A percentile compares a stretch with the other conserved stretches of the same genome.
Conservation (phyloP, 2,888 invertebrate genomes). For the Dastarcus helophoroides region DNA sequence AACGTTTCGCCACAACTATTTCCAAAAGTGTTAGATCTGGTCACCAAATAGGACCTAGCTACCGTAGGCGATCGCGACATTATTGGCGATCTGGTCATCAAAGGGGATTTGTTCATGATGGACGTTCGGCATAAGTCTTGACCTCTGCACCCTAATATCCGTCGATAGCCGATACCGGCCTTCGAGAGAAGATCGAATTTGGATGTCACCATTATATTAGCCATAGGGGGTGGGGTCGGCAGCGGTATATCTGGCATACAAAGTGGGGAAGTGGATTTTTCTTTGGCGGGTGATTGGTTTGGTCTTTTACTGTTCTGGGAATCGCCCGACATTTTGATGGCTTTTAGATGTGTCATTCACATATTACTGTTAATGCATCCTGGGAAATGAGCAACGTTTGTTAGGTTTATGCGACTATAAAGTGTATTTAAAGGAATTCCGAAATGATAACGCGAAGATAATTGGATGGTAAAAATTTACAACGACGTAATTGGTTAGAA, state of each 20-base stretch:
- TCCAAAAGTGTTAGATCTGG: too few species aligned
- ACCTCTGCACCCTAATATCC: constrained; percentile 28
- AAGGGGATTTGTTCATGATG: constrained; percentile 9
- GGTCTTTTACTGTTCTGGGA: constrained; percentile 1
- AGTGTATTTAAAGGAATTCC: not conserved
- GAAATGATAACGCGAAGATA: too few species aligned
- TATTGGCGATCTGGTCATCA: constrained; percentile 21
- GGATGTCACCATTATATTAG: constrained; percentile 33
- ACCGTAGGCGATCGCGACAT: constrained; percentile 15
- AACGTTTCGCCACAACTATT: too few species aligned
- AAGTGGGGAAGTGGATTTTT: constrained; percentile 21
- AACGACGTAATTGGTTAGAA: too few species aligned
- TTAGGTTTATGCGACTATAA: not conserved
- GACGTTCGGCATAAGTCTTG: constrained; percentile 22
- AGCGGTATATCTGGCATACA: constrained; percentile 31
- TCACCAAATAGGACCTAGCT: constrained; percentile 16
- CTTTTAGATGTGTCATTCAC: not conserved
- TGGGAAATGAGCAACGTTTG: not conserved
- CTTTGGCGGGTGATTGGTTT: constrained; percentile 15
- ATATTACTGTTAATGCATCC: not conserved
- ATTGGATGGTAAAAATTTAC: too few species aligned
- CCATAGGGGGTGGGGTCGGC: constrained; percentile 36
- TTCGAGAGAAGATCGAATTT: constrained; percentile 29
- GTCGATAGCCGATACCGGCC: constrained; percentile 28
- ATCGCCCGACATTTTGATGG: constrained; percentile 1